Base-by-base conservation (phyloP, 30 jellyfish, hydroid and myxozoan species). In the Aurelia sp. region DNA sequence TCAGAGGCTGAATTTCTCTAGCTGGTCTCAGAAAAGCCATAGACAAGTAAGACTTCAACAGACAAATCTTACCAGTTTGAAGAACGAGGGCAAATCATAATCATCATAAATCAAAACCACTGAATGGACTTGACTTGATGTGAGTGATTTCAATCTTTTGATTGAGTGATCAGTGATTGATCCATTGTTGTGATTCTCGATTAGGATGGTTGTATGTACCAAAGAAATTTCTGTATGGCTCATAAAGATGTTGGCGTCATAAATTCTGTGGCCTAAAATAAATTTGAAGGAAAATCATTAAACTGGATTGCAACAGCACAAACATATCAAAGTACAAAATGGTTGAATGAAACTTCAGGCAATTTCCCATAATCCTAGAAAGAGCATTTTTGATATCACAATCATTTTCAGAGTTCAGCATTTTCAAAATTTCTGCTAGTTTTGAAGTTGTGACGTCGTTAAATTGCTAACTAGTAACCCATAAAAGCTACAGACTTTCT, bases 101-200 rank as follows among this genome's bases (percentile, higher is more conserved):
- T 74, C 85, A 7, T 76, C 87, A 21, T 58, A 76, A 59, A 76
- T 76, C 69, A 76, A 10, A 31, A 76, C 66, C 44, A 76, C 61
- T 21, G 72, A 30, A 76, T 21, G 16, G 4, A 22, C 76, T 30
- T 35, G 71, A 8, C 66, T 37, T 15, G 61, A 8, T 76, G 71
- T 16, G 17, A 76, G 77, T 22, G 76, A 59, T 60, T 60, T 60
- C 48, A 76, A 16, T 63, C 73, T 35, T 44, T 30, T 18, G 76
- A 76, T 30, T 31, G 87, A 76, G 41, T 59, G 44, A 16, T 27
- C 30, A 31, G 64, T 27, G 64, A 76, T 63, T 8, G 71, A 20
- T 15, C 87, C 76, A 16, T 58, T 76, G 0, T 4, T 7, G 27
- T 76, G 48, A 17, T 64, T 76, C 11, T 76, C 87, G 48, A 76